Percentiles rank a stretch among this genome's conserved stretches.
Conservation (phyloP, 2,113 vertebrate genomes). For the Cyanoramphus novaezelandiae region DNA sequence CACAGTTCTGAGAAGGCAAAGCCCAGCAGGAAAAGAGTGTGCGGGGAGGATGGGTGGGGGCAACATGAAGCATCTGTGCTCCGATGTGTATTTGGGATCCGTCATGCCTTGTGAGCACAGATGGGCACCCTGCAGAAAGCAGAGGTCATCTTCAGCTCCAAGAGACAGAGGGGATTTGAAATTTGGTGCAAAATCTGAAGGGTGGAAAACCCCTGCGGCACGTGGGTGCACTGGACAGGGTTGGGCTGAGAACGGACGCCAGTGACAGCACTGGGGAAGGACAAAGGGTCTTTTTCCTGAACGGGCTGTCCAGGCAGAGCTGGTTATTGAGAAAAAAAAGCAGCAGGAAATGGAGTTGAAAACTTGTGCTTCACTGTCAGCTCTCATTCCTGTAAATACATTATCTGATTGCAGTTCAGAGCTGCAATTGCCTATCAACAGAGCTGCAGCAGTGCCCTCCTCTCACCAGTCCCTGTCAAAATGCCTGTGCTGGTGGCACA, state of each 20-base stretch:
- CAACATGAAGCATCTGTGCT: rapidly evolving
- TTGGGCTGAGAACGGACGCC: not conserved
- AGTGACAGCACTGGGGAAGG: not conserved
- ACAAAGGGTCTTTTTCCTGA: rapidly evolving
- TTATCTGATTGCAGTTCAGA: not conserved
- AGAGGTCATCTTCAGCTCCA: not conserved
- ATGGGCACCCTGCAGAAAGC: not conserved
- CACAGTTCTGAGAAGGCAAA: not conserved
- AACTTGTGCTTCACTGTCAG: not conserved
- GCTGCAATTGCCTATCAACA: not conserved
- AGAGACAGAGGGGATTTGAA: not conserved
- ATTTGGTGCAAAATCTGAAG: not conserved
- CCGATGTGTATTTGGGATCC: not conserved
- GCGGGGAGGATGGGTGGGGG: not conserved
- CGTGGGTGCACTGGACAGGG: rapidly evolving
- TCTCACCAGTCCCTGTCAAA: not conserved
- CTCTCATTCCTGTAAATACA: not conserved
- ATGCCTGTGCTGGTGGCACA: not conserved
- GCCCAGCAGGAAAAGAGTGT: not conserved
- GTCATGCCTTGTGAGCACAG: rapidly evolving
- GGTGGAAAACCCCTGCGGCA: not conserved
- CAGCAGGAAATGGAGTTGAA: not conserved
- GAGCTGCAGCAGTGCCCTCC: not conserved
- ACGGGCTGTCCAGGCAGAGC: not conserved
- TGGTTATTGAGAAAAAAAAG: not conserved